Evolutionary conservation across 2,888 invertebrate genomes (phyloP).

Genomic region (Drosophila kuntzei): DNA sequence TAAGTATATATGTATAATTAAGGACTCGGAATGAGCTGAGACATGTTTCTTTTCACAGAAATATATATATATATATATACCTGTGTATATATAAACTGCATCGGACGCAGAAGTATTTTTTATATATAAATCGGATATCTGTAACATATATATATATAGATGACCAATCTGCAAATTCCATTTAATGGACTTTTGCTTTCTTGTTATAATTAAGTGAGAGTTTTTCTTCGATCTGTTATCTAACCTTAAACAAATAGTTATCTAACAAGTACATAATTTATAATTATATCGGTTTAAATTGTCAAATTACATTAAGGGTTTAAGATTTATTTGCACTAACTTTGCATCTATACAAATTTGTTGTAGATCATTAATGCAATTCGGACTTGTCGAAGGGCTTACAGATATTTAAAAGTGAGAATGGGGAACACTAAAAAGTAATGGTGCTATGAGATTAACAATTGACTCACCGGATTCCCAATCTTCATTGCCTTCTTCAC

Average conservation of each 20-base stretch:
- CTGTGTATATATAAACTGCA: neutral
- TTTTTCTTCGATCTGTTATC: neutral
- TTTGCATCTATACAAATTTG: neutral
- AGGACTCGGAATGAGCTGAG: constrained; percentile 10
- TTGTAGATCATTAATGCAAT: constrained; percentile 1
- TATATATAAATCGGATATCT: neutral
- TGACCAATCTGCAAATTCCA: neutral
- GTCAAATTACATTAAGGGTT: constrained; percentile 1
- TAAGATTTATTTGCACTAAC: neutral
- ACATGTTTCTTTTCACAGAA: neutral
- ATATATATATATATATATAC: neutral
- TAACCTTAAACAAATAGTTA: constrained; percentile 5
- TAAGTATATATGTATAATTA: constrained; percentile 1
- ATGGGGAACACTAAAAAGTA: constrained; percentile 20
- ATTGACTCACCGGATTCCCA: constrained; percentile 86
- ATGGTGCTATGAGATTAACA: constrained; percentile 59
- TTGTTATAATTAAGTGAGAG: neutral
- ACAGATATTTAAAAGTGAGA: constrained; percentile 15
- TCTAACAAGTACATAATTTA: constrained; percentile 3
- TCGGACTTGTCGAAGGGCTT: neutral
- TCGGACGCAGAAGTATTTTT: neutral
- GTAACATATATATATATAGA: neutral
- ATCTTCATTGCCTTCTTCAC: constrained; percentile 83
- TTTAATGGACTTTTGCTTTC: constrained; percentile 3
- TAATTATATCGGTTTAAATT: constrained; percentile 1